Evolutionary conservation across 35 echinoderm and acorn worm species (phyloP).

Genomic region (Ophioderma brevispina): DNA sequence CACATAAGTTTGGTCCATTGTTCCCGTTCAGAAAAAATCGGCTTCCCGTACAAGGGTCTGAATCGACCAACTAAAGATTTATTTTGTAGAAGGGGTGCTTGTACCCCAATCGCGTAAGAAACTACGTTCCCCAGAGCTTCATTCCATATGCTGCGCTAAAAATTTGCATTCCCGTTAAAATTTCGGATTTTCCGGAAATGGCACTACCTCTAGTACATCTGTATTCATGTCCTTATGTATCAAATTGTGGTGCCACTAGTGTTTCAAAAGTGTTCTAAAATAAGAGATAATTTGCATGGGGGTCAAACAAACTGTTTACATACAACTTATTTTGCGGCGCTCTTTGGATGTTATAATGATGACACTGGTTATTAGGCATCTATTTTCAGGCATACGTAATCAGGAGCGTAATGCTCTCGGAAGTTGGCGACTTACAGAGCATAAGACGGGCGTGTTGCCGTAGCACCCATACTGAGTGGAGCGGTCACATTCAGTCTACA

Average conservation of each 20-base stretch:
- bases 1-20: too few relatives aligned
- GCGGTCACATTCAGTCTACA: conserved; percentile 56
- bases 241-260: background rate
- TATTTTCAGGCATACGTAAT: conserved; percentile 44
- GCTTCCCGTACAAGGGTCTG: too few relatives aligned
- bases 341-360: too few relatives aligned
- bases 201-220: background rate
- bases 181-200: too few relatives aligned
- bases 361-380: too few relatives aligned
- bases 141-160: too few relatives aligned
- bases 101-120: too few relatives aligned
- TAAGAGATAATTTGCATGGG: background rate
- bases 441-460: conserved; percentile 24
- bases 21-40: too few relatives aligned
- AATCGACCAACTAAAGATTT: too few relatives aligned
- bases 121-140: too few relatives aligned
- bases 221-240: background rate
- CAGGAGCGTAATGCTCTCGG: conserved; percentile 30
- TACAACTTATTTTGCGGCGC: background rate
- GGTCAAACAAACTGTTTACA: background rate
- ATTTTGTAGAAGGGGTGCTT: too few relatives aligned
- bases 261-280: background rate
- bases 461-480: conserved; percentile 45
- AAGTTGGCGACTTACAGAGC: conserved; percentile 60
- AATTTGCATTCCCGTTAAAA: too few relatives aligned